A percentile compares a stretch with the other conserved stretches of the same genome.
Conservation (phyloP, 2,113 vertebrate genomes). For the Apodemus speciosus region DNA sequence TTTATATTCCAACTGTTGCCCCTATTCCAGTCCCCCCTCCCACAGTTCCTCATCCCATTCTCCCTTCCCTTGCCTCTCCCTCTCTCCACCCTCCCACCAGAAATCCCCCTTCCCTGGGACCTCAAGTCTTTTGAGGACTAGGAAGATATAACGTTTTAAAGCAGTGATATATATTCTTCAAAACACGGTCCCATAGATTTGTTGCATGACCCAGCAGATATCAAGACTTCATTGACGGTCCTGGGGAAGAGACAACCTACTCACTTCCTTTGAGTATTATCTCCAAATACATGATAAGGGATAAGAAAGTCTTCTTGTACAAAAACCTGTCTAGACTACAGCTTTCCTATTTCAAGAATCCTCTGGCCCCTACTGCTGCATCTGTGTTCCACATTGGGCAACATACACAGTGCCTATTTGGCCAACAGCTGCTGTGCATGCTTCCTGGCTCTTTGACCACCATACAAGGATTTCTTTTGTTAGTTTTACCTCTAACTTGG, state of each 20-base stretch:
- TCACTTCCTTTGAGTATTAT: background rate
- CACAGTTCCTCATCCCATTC: too few species aligned
- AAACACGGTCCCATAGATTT: background rate
- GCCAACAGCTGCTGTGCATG: rapidly evolving
- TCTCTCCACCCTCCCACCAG: too few species aligned
- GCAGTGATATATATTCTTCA: background rate
- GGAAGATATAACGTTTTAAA: background rate
- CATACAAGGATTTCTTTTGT: background rate
- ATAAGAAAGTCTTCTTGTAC: background rate
- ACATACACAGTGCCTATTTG: background rate
- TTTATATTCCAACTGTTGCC: too few species aligned
- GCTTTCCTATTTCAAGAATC: background rate
- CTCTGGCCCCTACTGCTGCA: background rate
- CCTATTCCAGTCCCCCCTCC: too few species aligned
- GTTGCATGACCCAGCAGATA: background rate
- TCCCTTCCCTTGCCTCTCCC: too few species aligned
- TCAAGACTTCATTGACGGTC: background rate
- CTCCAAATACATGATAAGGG: background rate
- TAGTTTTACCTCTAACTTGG: background rate
- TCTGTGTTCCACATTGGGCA: background rate
- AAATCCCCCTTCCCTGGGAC: too few species aligned
- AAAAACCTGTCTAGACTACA: background rate
- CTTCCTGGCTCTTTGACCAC: background rate
- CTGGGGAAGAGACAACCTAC: background rate
- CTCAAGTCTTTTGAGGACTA: too few species aligned